Conservation (phyloP, 1,140 invertebrate genomes). For the Heliconius nattereri region DNA sequence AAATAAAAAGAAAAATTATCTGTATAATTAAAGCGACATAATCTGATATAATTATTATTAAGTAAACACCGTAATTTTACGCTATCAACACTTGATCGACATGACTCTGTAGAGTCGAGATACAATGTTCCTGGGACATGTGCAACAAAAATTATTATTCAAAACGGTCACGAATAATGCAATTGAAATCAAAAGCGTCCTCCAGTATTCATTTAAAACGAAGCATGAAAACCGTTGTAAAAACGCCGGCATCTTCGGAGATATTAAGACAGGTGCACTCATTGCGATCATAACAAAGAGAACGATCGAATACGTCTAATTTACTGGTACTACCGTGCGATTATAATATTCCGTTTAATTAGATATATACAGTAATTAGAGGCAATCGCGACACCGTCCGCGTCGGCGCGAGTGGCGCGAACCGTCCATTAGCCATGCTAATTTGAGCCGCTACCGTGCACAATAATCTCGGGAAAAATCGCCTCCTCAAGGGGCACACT, state of each 20-base stretch:
- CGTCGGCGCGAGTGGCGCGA: conserved; percentile 55
- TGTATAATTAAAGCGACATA: neutral
- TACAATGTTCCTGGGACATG: too few species aligned
- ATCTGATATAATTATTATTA: neutral
- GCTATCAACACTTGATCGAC: neutral
- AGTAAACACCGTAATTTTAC: conserved; percentile 7
- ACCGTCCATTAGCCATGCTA: conserved; percentile 70
- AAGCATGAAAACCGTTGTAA: neutral
- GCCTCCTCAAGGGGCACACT: conserved; percentile 45
- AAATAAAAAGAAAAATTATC: neutral
- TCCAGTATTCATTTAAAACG: neutral
- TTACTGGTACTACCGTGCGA: conserved; percentile 43
- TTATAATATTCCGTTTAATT: conserved; percentile 73
- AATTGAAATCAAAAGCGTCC: neutral
- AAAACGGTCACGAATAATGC: neutral
- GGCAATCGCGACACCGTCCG: conserved; percentile 63
- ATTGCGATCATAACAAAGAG: conserved; percentile 19
- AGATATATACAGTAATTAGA: conserved; percentile 61
- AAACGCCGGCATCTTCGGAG: neutral
- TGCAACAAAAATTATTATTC: conserved; percentile 20
- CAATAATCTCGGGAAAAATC: conserved; percentile 59
- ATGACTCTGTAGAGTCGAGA: neutral
- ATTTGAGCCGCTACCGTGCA: conserved; percentile 56
- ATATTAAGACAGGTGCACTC: neutral
- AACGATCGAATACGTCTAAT: conserved; percentile 34